Evolutionary conservation across 2,888 invertebrate species (phyloP), one percentile per base, ranked within the genome.

Genomic region (Eupsilia transversa): DNA sequence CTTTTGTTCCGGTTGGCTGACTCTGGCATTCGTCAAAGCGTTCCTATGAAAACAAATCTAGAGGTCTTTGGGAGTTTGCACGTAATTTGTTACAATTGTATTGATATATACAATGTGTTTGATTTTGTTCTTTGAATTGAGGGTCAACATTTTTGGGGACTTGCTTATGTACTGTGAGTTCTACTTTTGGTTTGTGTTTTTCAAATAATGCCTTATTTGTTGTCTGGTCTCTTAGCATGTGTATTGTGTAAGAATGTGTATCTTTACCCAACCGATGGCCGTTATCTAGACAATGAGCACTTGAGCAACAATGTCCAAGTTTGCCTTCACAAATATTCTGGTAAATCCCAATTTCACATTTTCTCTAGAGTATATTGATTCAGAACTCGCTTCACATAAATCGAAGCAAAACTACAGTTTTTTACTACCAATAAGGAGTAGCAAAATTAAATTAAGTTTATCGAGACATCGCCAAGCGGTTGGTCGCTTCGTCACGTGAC

Each of bases 11-110:
- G 87, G 86, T 85, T 86, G 87, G 86, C 88, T 90, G 88, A 86
- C 84, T 88, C 86, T 81, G 89, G 89, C 84, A 91, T 91, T 88
- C 88, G 89, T 91, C 90, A 91, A 91, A 91, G 91, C 90, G 88
- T 91, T 90, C 86, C 86, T 82, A 79, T 88, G 85, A 89, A 88
- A 87, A 91, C 88, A 88, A 89, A 89, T 89, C 84, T 87, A 85
- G 75, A 43, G 81, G 79, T 87, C 88, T 86, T 88, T 88, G 84
- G 81, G 86, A 88, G 82, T 89, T 89, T 76, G 54, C 74, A 74
- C 77, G 46, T 78, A 77, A 84, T 84, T 83, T 80, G 82, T 83
- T 77, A 85, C 77, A 76, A 73, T 64, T 72, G 61, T 76, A 74
- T 85, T 63, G 82, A 57, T 72, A 61, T 71, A 70, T 87, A 80